Percentiles rank a stretch among this genome's conserved stretches.
These are phyloP conservation scores for Holothuria glaberrima DNA, from an alignment of 35 echinoderm and acorn worm species.

Conservation along the genomic window DNA sequence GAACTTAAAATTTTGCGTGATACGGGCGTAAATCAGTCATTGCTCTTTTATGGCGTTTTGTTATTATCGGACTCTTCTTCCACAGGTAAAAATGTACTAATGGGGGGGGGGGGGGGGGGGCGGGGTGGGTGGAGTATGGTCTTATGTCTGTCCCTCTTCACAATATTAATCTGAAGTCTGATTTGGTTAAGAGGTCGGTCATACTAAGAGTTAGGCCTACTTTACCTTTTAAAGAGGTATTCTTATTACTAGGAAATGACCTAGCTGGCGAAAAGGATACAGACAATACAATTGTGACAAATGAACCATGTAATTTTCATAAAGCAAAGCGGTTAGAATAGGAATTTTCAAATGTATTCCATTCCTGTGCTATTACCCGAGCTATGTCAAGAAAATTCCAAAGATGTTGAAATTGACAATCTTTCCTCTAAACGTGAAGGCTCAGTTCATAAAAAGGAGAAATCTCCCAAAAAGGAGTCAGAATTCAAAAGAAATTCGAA, in stretches of 20 bases:
- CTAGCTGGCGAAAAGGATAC: neutral
- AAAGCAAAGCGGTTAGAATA: neutral
- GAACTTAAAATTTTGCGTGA: neutral
- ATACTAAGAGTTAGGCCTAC: too few relatives aligned
- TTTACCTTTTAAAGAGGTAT: neutral
- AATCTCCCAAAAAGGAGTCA: too few relatives aligned
- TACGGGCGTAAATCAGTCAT: neutral
- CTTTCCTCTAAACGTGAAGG: too few relatives aligned
- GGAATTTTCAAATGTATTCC: conserved; percentile 1
- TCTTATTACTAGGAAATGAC: neutral
- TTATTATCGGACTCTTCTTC: neutral
- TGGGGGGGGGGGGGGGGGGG: neutral
- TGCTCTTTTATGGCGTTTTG: neutral
- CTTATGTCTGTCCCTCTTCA: neutral
- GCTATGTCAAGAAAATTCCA: neutral
- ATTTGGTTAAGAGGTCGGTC: too few relatives aligned
- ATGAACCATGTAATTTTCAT: neutral
- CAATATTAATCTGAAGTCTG: conserved; percentile 22
- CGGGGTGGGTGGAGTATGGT: conserved; percentile 34
- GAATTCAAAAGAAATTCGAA: too few relatives aligned
- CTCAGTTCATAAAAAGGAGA: too few relatives aligned
- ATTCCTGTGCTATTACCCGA: neutral
- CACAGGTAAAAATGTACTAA: neutral
- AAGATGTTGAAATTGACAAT: too few relatives aligned
- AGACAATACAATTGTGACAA: conserved; percentile 4